Conservation (phyloP, 2,888 invertebrate genomes). For the Leptinotarsa rubiginosa region DNA sequence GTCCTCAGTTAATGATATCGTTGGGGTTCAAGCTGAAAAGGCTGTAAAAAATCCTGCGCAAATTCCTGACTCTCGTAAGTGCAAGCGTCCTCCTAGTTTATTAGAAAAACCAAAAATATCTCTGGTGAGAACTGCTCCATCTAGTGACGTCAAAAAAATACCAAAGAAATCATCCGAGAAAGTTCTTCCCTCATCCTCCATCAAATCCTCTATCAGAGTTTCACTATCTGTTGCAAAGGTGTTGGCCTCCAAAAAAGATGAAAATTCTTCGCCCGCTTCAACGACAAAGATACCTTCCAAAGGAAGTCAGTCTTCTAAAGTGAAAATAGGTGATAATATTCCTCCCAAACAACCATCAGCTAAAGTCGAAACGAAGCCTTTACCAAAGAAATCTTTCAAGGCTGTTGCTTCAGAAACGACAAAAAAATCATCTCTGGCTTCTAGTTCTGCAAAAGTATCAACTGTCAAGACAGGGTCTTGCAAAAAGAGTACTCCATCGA, state of each 20-base stretch:
- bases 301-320: background rate
- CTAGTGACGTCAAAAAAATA: background rate
- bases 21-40: background rate
- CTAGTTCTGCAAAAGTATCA: background rate
- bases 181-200: background rate
- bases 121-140: background rate
- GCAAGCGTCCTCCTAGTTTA: background rate
- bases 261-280: background rate
- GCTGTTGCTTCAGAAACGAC: background rate
- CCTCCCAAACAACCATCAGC: background rate
- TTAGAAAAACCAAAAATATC: background rate
- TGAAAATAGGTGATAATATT: background rate
- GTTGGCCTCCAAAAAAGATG: conserved; percentile 8
- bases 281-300: background rate
- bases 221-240: conserved; percentile 9
- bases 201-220: background rate
- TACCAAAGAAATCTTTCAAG: background rate
- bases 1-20: too few species aligned
- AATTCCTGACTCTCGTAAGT: background rate
- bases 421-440: background rate
- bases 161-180: background rate
- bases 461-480: background rate
- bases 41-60: background rate
- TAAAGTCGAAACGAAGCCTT: background rate
- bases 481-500: background rate